Base-by-base conservation (phyloP, 2,888 invertebrate genomes). In the Agrochola lota region DNA sequence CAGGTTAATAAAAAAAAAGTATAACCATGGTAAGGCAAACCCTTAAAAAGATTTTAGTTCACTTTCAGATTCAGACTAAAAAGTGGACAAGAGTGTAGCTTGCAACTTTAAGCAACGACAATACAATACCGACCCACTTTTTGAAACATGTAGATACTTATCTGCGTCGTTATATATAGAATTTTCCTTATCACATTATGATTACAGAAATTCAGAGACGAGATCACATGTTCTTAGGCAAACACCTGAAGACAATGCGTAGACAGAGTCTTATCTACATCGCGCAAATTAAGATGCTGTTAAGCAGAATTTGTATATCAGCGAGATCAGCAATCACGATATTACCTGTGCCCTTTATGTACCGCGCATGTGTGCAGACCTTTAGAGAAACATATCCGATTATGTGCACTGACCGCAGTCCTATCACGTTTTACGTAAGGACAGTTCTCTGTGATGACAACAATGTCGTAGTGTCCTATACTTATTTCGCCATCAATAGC, bases 391-490 rank as follows among this genome's bases (percentile, higher is more conserved):
- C 70, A 70, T 86, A 81, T 81, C 79, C 62, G 52, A 60, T 79
- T 77, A 76, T 69, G 55, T 76, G n/a, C 71, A 67, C 60, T 57
- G 69, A 81, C 78, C 78, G 66, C 84, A 88, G 75, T 66, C 78
- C 26, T 67, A 73, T 79, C 80, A 84, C 78, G 77, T 81, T 81
- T 80, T 77, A 80, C 74, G 64, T 85, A 74, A 83, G 69, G 77
- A 70, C 71, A 64, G 72, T 71, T 60, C 30, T 40, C 49, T 40
- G 52, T 71, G 26, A 66, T 74, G 71, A 1, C 55, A 43, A 40
- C 71, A 68, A 59, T 67, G 52, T 62, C 26, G 30, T 49, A 12
- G n/a, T 67, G 26, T 67, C 64, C 55, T 74, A 63, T 66, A 80
- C 68, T 70, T 80, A 81, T 72, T 75, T 74, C 76, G 17, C 68